Base-by-base conservation (phyloP, 2,797 vertebrate genomes). In the Peromyscus attwateri region DNA sequence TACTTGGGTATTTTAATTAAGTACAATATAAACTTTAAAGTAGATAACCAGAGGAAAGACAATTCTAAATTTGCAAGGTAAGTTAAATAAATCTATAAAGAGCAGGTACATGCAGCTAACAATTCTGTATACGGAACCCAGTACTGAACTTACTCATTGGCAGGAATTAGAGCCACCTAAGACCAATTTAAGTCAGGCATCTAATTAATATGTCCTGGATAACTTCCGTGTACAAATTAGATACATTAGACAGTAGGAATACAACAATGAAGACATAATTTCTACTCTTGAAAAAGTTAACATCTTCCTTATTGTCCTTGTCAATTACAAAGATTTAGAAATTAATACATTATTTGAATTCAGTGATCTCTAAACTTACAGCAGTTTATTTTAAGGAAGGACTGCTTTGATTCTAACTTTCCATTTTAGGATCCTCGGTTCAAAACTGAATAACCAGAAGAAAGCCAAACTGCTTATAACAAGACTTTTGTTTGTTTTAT, bases 391-490 rank as follows among this genome's bases (percentile, higher is more conserved):
- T 96, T 88, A 55, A 49, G 34, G 76, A 49, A 88, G 11, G 27
- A 57, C 3, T 81, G 2, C 29, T 89, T 93, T 93, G 23, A 88
- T 92, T 96, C 77, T 96, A 34, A 90, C 46, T 94, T 94, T 75
- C 19, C 12, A 70, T 82, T 60, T 85, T 77, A 73, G 29, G 64
- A 19, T 43, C 16, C 27, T 90, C 71, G 60, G 11, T 75, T 94
- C 79, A 89, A 94, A 92, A 95, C 89, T 57, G 92, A 97, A 40
- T 12, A 92, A 31, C 43, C 34, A 55, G 7, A 77, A 68, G 40
- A 93, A 91, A 91, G 60, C 82, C 64, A 66, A 85, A 76, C 40
- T 52, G 46, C 27, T 97, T 40, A 83, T 75, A 55, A 94, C 13
- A 87, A 93, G 80, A 7, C 2, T 27, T 77, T 82, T n/a, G n/a